Percentiles rank a stretch among this genome's conserved stretches.
Evolutionary conservation across 2,888 invertebrate genomes (phyloP).

Genomic region (Watsonalla cultraria): DNA sequence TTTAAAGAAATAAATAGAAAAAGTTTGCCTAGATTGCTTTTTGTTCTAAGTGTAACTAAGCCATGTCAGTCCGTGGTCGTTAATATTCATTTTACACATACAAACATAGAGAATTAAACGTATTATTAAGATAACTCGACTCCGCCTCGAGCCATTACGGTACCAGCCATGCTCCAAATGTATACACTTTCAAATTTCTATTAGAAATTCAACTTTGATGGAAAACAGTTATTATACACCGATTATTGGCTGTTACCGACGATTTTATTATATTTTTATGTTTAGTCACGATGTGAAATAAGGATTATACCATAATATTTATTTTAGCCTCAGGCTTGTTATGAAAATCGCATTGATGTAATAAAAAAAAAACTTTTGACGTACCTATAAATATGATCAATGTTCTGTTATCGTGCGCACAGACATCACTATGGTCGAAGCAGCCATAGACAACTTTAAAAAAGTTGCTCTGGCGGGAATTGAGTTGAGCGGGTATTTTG

Average conservation of each 20-base stretch:
- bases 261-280: neutral
- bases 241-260: slow-evolving; percentile 25
- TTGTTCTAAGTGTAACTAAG: neutral
- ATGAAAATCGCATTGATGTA: neutral
- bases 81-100: slow-evolving; percentile 18
- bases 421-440: no score
- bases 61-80: neutral
- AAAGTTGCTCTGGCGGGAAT: no score
- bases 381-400: no score
- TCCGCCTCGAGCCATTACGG: slow-evolving; percentile 56
- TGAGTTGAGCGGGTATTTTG: no score
- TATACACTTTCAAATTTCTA: slow-evolving; percentile 50
- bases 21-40: neutral
- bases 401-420: no score
- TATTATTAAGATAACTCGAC: slow-evolving; percentile 31
- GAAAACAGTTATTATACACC: slow-evolving; percentile 57
- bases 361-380: no score
- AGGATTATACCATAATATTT: neutral
- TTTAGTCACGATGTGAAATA: neutral
- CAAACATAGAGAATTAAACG: slow-evolving; percentile 28
- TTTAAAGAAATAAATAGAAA: neutral
- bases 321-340: neutral
- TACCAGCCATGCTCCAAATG: slow-evolving; percentile 53
- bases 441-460: no score
- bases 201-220: slow-evolving; percentile 63